Evolutionary conservation across 2,888 invertebrate genomes (phyloP), one percentile per base, ranked within the genome.

Genomic region (Ichneumon xanthorius): DNA sequence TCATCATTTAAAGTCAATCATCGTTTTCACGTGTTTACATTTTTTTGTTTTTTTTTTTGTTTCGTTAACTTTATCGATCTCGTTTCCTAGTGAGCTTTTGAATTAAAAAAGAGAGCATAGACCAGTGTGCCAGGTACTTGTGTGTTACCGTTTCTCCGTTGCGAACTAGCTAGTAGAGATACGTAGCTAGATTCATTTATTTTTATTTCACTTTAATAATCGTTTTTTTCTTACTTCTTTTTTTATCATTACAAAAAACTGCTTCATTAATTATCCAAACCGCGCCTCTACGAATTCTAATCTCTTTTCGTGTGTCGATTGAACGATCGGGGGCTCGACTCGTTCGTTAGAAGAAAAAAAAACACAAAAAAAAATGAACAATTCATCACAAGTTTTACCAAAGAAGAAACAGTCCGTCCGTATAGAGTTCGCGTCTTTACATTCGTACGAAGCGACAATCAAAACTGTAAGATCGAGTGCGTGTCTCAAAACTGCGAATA

Each of bases 111-210:
- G 91, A 92, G 91, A 92, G 92, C 91, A 92, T 92, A 92, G 91
- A 92, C 90, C 91, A 91, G 92, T 92, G 90, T 91, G 91, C 92
- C 92, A 92, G 92, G 92, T 92, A 92, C 92, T 91, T 91, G 90
- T 91, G 91, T 92, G 91, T 92, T 91, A 90, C 91, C 90, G 90
- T 91, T 91, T 89, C 88, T 88, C 82, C 82, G 75, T 82, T 85
- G 82, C 82, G 65, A 55, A 82, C 85, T 82, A 80, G 85, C 85
- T 67, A 85, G 85, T 85, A 85, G 85, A 85, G 75, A 79, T 85
- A 85, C 89, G 88, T 90, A 90, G 91, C 90, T 90, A 91, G 90
- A 90, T 91, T 89, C 88, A 89, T 89, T 90, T 88, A 86, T 55
- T 55, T 55, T 55, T 55, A 19, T 58, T 77, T 70, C 77, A 67